Percentiles rank a stretch among this genome's conserved stretches.
Evolutionary conservation across 2,113 vertebrate species (phyloP).

Genomic region (Datnioides undecimradiatus): DNA sequence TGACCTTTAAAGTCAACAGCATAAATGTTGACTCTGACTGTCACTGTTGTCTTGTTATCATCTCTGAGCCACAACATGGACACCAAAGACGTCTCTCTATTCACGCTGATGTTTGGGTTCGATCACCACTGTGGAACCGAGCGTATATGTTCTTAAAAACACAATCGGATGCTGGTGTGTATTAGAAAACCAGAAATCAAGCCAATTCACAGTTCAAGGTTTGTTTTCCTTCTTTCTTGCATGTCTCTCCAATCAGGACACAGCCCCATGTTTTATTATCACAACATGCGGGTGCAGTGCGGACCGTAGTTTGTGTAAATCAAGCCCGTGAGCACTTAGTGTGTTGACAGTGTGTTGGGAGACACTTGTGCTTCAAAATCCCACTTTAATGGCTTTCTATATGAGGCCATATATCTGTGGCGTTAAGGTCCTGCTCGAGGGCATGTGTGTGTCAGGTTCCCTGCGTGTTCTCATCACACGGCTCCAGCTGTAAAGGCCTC

Average conservation of each 20-base stretch:
- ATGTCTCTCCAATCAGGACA: conserved; percentile 33
- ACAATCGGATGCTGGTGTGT: not conserved
- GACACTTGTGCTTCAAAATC: conserved; percentile 71
- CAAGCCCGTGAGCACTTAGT: conserved; percentile 63
- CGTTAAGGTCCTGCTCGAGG: conserved; percentile 68
- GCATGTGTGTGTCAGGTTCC: conserved; percentile 46
- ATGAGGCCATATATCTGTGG: conserved; percentile 74
- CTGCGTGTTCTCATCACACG: conserved; percentile 62
- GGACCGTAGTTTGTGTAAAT: conserved; percentile 51
- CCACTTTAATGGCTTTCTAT: conserved; percentile 73
- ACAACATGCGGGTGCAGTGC: conserved; percentile 32
- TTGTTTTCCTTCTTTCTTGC: too few relatives aligned
- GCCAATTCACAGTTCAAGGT: conserved; percentile 19
- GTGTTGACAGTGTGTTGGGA: conserved; percentile 68
- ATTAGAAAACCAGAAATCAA: conserved; percentile 34
- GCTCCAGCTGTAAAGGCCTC: conserved; percentile 64
- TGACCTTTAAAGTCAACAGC: conserved; percentile 76
- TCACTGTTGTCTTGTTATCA: conserved; percentile 75
- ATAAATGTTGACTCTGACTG: conserved; percentile 71
- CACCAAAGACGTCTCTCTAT: conserved; percentile 21
- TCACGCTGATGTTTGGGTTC: conserved; percentile 20
- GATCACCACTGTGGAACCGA: conserved; percentile 3
- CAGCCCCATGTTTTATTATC: conserved; percentile 35
- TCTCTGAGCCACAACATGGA: conserved; percentile 46
- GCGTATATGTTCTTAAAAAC: not conserved